A percentile compares a stretch with the other conserved stretches of the same genome.
Evolutionary conservation across 1,140 invertebrate genomes (phyloP).

Genomic region (Thaumatotibia leucotreta): DNA sequence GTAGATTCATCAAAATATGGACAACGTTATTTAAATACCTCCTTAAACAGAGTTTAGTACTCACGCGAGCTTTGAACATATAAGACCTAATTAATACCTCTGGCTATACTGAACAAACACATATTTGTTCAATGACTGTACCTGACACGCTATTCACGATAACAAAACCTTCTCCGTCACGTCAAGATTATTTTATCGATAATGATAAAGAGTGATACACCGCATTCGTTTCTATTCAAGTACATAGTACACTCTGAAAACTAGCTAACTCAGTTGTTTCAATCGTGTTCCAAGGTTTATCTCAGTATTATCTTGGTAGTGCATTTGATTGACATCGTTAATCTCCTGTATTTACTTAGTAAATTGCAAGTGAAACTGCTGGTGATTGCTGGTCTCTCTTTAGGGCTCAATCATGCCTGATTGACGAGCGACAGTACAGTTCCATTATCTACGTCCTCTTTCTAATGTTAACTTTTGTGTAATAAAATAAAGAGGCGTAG

Average conservation of each 20-base stretch:
- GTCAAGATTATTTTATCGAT: conserved; percentile 8
- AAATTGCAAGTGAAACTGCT: conserved; percentile 21
- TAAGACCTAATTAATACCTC: not conserved
- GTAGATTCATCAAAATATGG: too few species aligned
- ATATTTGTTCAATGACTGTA: not conserved
- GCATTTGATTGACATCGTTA: conserved; percentile 11
- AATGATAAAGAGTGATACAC: conserved; percentile 4
- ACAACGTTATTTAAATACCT: not conserved
- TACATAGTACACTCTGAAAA: conserved; percentile 1
- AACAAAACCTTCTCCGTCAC: conserved; percentile 4
- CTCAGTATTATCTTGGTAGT: not conserved
- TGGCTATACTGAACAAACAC: not conserved
- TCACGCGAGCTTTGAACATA: not conserved
- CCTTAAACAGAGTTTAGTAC: too few species aligned
- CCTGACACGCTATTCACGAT: not conserved
- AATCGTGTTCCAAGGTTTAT: conserved; percentile 2
- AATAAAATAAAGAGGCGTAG: not conserved
- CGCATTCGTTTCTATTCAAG: conserved; percentile 5
- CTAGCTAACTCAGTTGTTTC: not conserved
- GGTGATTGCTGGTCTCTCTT: conserved; percentile 14
- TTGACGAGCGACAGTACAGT: not conserved
- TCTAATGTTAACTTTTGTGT: not conserved
- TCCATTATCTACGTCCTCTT: not conserved
- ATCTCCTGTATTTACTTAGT: conserved; percentile 2
- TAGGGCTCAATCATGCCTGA: conserved; percentile 21